Evolutionary conservation across 2,113 vertebrate species (phyloP).

Genomic region (Cathartes aura): DNA sequence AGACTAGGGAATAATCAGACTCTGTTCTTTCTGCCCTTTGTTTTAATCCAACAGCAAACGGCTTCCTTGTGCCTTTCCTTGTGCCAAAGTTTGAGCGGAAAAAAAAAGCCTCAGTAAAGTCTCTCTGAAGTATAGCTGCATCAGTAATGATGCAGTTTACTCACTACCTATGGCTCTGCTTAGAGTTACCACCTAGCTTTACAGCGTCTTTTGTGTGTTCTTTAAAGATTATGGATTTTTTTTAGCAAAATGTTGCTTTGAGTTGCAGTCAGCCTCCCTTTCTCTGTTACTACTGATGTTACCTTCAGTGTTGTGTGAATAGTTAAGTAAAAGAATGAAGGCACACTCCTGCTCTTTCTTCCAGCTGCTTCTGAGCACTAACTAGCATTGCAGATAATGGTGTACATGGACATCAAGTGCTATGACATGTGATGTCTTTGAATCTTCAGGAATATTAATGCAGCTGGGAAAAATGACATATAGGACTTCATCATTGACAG

Average conservation of each 20-base stretch:
- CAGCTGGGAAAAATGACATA: not conserved
- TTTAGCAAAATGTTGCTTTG: not conserved
- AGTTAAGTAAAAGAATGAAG: not conserved
- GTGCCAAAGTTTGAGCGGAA: not conserved
- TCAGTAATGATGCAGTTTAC: not conserved
- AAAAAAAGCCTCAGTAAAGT: not conserved
- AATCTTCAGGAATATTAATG: not conserved
- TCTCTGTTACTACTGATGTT: not conserved
- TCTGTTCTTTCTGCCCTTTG: not conserved
- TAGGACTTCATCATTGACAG: not conserved
- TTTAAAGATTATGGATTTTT: not conserved
- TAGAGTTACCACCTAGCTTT: not conserved
- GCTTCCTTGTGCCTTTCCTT: not conserved
- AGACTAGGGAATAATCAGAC: not conserved
- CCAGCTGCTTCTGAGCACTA: not conserved
- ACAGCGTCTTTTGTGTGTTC: not conserved
- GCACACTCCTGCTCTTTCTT: not conserved
- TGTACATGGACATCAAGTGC: not conserved
- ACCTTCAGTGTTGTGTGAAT: not conserved
- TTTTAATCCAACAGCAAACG: not conserved
- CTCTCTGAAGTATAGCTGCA: not conserved
- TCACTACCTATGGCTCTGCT: not conserved
- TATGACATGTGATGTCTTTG: not conserved
- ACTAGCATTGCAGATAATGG: not conserved
- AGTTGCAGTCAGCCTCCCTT: not conserved